Base-by-base conservation (phyloP, 2,113 vertebrate species). In the Platanista minor region DNA sequence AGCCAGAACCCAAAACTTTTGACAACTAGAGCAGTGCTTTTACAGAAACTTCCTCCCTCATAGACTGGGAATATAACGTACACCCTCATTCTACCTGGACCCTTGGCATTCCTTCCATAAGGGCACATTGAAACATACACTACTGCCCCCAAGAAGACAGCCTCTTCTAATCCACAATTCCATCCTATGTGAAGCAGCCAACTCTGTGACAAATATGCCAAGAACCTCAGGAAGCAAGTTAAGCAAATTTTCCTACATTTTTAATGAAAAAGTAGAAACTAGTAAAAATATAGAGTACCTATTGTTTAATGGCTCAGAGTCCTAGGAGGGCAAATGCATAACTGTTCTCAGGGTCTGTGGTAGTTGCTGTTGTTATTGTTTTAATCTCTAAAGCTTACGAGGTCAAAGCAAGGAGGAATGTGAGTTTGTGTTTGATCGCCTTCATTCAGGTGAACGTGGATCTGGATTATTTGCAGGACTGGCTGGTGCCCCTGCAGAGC, bases 241-340 rank as follows among this genome's bases (percentile, higher is more conserved):
- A 82, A 83, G 66, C 23, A 69, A 61, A 49, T 59, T 74, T 8
- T 52, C 64, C 54, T 87, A 33, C 8, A 25, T 8, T 25, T 91
- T 75, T 93, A 43, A 85, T 49, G 36, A 87, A 75, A 94, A 91
- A 61, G 66, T 36, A 92, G 69, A 85, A 62, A 29, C 20, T 87
- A n/a, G 43, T 49, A 69, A 86, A 66, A 66, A 29, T 39, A 27
- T 27, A 64, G 88, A 49, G 17, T 69, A 20, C 9, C 7, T 25
- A 12, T 81, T 61, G 36, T 66, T 71, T 49, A 64, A 57, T 71
- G 29, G 64, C 36, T 39, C 43, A 43, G 77, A 66, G 54, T 69
- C 80, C 71, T 29, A 27, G 21, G 66, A 46, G 20, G 43, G 61
- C 39, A 61, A 41, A 36, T 6, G 36, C 36, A 52, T 43, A 57